Evolutionary conservation across 2,113 vertebrate genomes (phyloP).

Genomic region (Daubentonia madagascariensis): DNA sequence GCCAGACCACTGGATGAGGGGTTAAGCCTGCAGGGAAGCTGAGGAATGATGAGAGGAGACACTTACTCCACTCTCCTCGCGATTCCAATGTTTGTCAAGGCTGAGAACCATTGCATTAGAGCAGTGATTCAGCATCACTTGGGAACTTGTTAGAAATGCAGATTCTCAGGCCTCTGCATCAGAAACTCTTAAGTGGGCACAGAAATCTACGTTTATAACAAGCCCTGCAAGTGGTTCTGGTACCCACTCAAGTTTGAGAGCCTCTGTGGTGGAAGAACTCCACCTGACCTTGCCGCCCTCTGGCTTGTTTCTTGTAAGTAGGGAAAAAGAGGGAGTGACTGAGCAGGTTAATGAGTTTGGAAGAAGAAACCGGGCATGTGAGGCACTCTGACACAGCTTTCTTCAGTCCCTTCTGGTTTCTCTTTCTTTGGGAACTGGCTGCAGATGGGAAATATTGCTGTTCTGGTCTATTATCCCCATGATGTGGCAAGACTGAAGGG

Average conservation of each 20-base stretch:
- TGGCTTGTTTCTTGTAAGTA: background rate
- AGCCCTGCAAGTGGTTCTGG: background rate
- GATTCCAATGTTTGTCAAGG: background rate
- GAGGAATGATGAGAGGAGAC: background rate
- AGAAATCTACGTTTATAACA: background rate
- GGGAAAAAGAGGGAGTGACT: background rate
- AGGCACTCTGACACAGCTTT: background rate
- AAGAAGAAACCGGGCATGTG: background rate
- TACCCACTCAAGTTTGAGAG: background rate
- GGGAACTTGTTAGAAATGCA: background rate
- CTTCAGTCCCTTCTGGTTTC: background rate
- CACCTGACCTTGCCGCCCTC: background rate
- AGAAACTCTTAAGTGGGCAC: background rate
- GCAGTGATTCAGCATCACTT: background rate
- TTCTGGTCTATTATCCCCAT: background rate
- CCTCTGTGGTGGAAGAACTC: accelerated
- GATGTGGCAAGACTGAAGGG: background rate
- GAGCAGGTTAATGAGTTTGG: background rate
- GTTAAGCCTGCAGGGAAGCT: background rate
- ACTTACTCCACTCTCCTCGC: background rate
- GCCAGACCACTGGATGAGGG: background rate
- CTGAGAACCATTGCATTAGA: background rate
- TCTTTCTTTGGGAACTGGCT: background rate
- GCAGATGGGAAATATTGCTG: background rate
- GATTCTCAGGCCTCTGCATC: background rate